Evolutionary conservation across 2,888 invertebrate genomes (phyloP), one percentile per base, ranked within the genome.

Genomic region (Coecobrya sp.): DNA sequence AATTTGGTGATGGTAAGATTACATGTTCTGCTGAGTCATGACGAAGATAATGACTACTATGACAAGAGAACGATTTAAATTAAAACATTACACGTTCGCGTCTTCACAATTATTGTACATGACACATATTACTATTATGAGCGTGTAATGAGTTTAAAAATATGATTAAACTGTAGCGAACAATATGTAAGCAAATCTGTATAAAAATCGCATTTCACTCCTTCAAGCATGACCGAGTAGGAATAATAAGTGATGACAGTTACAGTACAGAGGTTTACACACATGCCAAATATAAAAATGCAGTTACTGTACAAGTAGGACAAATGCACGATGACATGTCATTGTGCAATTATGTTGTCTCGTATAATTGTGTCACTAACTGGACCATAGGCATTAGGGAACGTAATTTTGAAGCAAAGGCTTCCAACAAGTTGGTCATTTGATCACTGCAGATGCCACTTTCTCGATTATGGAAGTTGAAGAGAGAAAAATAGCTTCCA

Each of bases 71-170:
- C 73, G 42, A 81, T 81, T 81, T 81, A 81, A 81, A 81, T 81
- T 81, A 81, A 81, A 81, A 81, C 49, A 81, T 81, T 52, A 55
- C 79, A 81, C n/a, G 79, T 27, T 81, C 79, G 30, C 45, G 45
- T 73, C 45, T 42, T 42, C 45, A 22, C 22, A 73, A 45, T 73
- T 45, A 73, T 73, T 73, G 22, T 3, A 73, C 73, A 45, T 45
- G 73, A 73, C 73, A 73, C 22, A 45, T 73, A 45, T 45, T 42
- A 45, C 73, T 3, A 45, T 45, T 73, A 73, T 45, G 45, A 73
- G 11, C 73, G n/a, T 68, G 68, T 68, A 68, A 68, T 27, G 25
- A 62, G 62, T 59, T 59, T 59, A 59, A 59, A n/a, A 19, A 7
- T 19, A 62, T 4, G 62, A 27, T 62, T 25, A 62, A 62, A 62